phyloP scores from a whole-genome alignment of 2,113 vertebrate species.

The Aix galericulata region DNA sequence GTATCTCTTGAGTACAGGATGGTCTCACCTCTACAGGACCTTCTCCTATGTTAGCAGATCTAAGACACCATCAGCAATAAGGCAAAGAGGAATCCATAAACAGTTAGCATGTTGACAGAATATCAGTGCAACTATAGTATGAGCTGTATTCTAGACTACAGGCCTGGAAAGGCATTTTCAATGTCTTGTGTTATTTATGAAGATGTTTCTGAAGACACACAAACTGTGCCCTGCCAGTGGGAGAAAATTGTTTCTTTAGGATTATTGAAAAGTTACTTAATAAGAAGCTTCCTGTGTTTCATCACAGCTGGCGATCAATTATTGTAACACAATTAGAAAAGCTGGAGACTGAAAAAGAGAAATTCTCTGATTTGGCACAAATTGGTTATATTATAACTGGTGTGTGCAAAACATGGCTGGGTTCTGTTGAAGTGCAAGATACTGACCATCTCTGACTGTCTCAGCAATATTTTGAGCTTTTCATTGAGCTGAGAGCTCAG shows the following conservation, averaged over 20 bases:
- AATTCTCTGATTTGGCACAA: neutral
- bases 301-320: neutral
- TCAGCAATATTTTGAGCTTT: slow-evolving; percentile 2
- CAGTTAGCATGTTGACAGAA: neutral
- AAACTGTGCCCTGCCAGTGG: neutral
- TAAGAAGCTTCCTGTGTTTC: slow-evolving; percentile 9
- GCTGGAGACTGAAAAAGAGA: neutral
- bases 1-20: neutral
- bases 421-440: neutral
- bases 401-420: neutral
- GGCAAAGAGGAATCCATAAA: neutral
- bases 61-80: neutral
- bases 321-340: neutral
- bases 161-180: neutral
- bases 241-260: neutral
- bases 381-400: neutral
- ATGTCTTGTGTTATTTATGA: neutral
- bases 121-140: neutral
- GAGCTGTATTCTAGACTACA: neutral
- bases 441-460: neutral
- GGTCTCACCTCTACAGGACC: neutral
- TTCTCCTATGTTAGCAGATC: neutral
- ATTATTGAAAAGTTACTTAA: slow-evolving; percentile 24
- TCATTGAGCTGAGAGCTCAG: neutral
- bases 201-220: neutral